A percentile compares a stretch with the other conserved stretches of the same genome.
phyloP scores from a whole-genome alignment of 2,797 vertebrate species.

The Pyrrhura leucotis region DNA sequence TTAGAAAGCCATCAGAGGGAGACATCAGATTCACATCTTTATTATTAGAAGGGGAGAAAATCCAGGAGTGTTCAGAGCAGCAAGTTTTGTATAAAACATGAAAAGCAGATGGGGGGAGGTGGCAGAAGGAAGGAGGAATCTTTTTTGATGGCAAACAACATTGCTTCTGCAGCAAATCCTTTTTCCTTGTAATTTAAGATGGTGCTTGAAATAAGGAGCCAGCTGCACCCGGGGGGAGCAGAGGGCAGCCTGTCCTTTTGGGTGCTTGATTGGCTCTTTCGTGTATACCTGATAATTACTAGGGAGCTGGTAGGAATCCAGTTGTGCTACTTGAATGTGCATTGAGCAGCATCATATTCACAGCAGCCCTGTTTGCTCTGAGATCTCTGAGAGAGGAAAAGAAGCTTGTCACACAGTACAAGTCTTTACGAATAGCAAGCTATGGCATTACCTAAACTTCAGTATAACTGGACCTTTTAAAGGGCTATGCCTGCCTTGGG shows the following conservation, averaged over 20 bases:
- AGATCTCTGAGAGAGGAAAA: not conserved
- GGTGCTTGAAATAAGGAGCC: slow-evolving; percentile 57
- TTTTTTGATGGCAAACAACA: slow-evolving; percentile 58
- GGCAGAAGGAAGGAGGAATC: slow-evolving; percentile 53
- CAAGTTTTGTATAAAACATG: slow-evolving; percentile 63
- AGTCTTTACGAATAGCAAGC: not conserved
- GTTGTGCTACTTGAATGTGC: not conserved
- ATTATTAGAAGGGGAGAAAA: slow-evolving; percentile 68
- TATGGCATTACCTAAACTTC: not conserved
- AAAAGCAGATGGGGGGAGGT: slow-evolving; percentile 67
- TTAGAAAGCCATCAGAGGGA: slow-evolving; percentile 71
- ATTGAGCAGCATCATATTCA: not conserved
- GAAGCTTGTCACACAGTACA: not conserved
- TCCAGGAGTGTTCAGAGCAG: slow-evolving; percentile 57
- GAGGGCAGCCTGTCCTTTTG: slow-evolving; percentile 64
- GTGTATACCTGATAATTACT: slow-evolving; percentile 59
- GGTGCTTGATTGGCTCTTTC: slow-evolving; percentile 62
- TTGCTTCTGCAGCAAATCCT: slow-evolving; percentile 67
- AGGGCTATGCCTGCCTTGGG: not conserved
- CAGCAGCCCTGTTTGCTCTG: not conserved
- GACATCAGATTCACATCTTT: slow-evolving; percentile 73
- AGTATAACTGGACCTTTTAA: not conserved
- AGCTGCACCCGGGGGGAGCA: slow-evolving; percentile 50
- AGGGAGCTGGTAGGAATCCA: slow-evolving; percentile 32
- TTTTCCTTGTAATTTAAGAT: slow-evolving; percentile 61